A percentile compares a stretch with the other conserved stretches of the same genome.
Conservation (phyloP, 2,888 invertebrate species). For the Meiosimyza platycephala region DNA sequence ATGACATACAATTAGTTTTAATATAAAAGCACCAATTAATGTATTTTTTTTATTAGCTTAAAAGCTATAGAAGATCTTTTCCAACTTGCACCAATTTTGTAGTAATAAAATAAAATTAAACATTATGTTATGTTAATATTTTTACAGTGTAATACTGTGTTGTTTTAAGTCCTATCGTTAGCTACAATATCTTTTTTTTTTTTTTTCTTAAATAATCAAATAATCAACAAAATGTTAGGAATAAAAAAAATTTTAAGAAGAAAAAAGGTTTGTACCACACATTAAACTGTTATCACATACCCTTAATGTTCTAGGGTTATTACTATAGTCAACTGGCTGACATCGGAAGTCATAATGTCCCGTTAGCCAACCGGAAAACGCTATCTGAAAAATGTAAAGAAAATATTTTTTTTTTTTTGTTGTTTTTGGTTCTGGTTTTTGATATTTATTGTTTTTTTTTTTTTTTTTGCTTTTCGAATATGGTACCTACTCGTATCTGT, state of each 20-base stretch:
- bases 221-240: background rate
- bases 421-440: conserved; percentile 30
- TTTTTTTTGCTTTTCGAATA: background rate
- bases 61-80: no score
- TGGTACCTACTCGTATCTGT: background rate
- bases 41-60: no score
- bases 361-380: conserved; percentile 92
- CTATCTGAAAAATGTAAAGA: conserved; percentile 75
- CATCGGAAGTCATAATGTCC: conserved; percentile 95
- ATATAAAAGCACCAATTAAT: background rate
- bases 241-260: conserved; percentile 15
- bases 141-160: no score
- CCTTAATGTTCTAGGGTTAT: conserved; percentile 89
- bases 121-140: no score
- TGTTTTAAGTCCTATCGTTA: no score
- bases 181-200: no score
- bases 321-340: conserved; percentile 96
- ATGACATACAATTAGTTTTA: conserved; percentile 12
- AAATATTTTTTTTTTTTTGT: conserved; percentile 36
- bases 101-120: no score
- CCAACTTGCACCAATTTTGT: no score
- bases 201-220: background rate
- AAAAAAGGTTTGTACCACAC: conserved; percentile 43
- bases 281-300: conserved; percentile 71
- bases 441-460: background rate